Evolutionary conservation across 1,140 invertebrate genomes (phyloP).

Genomic region (Pseudomyrmex cubaensis): DNA sequence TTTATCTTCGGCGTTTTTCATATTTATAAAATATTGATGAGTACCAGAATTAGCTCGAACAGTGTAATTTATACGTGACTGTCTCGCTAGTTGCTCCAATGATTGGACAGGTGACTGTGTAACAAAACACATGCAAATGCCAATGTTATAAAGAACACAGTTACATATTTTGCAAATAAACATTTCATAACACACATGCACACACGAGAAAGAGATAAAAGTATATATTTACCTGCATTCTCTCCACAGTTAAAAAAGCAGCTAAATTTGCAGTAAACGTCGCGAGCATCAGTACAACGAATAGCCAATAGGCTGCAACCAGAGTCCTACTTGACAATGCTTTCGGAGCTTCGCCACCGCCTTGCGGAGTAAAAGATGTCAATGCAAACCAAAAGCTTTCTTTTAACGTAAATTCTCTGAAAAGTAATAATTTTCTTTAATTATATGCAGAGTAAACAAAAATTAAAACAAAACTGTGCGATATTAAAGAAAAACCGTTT

Average conservation of each 20-base stretch:
- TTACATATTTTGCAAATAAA: neutral
- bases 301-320: slow-evolving; percentile 97
- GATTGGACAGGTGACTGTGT: slow-evolving; percentile 93
- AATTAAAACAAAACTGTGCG: neutral
- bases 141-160: slow-evolving; percentile 6
- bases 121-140: neutral
- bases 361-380: slow-evolving; percentile 96
- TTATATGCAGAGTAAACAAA: neutral
- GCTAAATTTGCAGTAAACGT: slow-evolving; percentile 99
- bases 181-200: too few species aligned
- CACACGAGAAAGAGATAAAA: neutral
- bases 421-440: slow-evolving; percentile 48
- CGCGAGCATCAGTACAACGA: slow-evolving; percentile 96
- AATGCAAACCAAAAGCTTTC: slow-evolving; percentile 98
- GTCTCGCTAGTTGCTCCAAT: slow-evolving; percentile 93
- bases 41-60: slow-evolving; percentile 92
- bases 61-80: slow-evolving; percentile 96
- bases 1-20: slow-evolving; percentile 96
- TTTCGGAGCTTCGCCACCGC: slow-evolving; percentile 94
- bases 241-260: slow-evolving; percentile 97
- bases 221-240: slow-evolving; percentile 91
- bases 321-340: slow-evolving; percentile 93
- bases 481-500: too few species aligned
- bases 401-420: slow-evolving; percentile 93
- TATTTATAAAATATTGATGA: slow-evolving; percentile 95